A percentile compares a stretch with the other conserved stretches of the same genome.
Evolutionary conservation across 2,113 vertebrate species (phyloP).

Genomic region (Rhipidura dahli): DNA sequence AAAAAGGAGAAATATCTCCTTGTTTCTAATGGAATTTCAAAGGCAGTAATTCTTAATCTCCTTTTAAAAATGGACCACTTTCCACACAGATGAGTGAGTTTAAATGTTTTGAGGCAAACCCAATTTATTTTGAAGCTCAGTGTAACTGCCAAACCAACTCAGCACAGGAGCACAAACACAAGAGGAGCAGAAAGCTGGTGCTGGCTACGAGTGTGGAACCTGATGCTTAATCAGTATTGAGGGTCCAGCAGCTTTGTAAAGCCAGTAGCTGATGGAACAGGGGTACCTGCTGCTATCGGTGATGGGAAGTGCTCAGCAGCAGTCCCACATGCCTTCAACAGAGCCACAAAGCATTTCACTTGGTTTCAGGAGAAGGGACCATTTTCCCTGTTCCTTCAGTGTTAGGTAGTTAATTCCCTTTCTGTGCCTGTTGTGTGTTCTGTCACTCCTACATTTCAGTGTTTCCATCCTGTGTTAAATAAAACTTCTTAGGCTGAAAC

Average conservation of each 20-base stretch:
- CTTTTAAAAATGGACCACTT: background rate
- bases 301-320: fast-evolving
- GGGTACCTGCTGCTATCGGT: background rate
- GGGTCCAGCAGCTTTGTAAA: background rate
- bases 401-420: background rate
- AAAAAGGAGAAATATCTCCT: background rate
- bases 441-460: background rate
- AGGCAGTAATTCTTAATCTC: background rate
- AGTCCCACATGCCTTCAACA: background rate
- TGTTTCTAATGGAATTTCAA: background rate
- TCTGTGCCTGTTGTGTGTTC: background rate
- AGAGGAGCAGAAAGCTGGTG: background rate
- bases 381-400: background rate
- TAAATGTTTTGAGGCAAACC: background rate
- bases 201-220: fast-evolving
- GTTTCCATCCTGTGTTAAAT: slow-evolving; percentile 11
- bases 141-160: background rate
- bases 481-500: slow-evolving; percentile 9
- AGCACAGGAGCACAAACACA: background rate
- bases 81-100: background rate
- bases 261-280: background rate
- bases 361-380: background rate
- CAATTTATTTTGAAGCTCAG: background rate
- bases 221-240: background rate
- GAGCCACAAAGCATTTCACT: background rate